phyloP scores from a whole-genome alignment of 2,113 vertebrate species.

The Lagopus leucura region DNA sequence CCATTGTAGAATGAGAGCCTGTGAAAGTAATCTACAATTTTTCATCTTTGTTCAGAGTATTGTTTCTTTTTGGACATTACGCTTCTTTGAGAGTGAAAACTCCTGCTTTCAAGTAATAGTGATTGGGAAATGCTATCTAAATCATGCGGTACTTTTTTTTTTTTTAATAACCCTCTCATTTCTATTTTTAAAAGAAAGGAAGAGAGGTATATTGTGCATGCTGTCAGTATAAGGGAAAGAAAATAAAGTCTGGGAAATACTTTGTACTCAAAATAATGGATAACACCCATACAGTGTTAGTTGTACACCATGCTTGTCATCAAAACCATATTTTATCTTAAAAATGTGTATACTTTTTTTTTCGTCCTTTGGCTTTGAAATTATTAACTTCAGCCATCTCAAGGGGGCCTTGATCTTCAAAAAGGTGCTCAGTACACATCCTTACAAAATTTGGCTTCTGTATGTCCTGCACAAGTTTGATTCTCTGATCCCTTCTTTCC shows the following conservation, averaged over 20 bases:
- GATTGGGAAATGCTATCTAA: conserved; percentile 62
- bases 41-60: conserved; percentile 62
- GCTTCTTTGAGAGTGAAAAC: conserved; percentile 47
- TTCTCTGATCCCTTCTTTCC: background rate
- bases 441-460: background rate
- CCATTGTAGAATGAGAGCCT: conserved; percentile 59
- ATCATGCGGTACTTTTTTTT: conserved; percentile 20
- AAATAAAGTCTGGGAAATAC: conserved; percentile 34
- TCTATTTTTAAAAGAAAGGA: conserved; percentile 28
- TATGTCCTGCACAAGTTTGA: background rate
- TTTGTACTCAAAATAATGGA: conserved; percentile 11
- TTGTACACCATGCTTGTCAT: background rate
- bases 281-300: background rate
- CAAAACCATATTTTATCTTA: background rate
- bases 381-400: background rate
- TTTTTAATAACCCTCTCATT: conserved; percentile 48
- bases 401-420: background rate
- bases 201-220: background rate
- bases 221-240: conserved; percentile 10
- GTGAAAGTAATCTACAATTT: conserved; percentile 66
- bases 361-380: background rate
- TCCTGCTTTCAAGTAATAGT: conserved; percentile 79
- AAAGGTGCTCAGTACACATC: background rate
- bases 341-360: background rate
- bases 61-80: conserved; percentile 59